Evolutionary conservation across 2,797 vertebrate species (phyloP).

Genomic region (Coilia nasus): DNA sequence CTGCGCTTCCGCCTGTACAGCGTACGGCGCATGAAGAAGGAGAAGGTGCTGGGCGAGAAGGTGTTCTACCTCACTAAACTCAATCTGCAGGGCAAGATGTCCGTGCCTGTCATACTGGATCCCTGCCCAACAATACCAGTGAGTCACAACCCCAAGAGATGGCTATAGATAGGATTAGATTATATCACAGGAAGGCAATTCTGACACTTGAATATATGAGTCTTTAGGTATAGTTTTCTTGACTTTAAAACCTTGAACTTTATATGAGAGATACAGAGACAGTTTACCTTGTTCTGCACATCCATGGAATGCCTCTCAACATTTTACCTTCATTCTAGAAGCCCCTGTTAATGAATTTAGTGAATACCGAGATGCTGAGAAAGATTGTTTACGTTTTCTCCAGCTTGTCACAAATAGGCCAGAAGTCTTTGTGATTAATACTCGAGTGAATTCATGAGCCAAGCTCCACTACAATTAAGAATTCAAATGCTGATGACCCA

Average conservation of each 20-base stretch:
- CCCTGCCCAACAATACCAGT: constrained; percentile 89
- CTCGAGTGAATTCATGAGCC: not conserved
- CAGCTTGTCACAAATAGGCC: constrained; percentile 5
- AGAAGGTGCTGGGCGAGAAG: constrained; percentile 96
- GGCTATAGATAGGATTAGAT: not conserved
- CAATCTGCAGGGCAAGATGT: constrained; percentile 97
- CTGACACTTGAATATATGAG: not conserved
- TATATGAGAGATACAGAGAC: not conserved
- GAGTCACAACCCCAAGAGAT: constrained; percentile 68
- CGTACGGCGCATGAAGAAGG: constrained; percentile 92
- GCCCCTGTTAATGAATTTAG: not conserved
- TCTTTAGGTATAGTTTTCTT: not conserved
- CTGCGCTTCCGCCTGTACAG: constrained; percentile 94
- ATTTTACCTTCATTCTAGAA: not conserved
- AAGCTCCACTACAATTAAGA: not conserved
- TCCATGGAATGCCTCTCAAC: not conserved
- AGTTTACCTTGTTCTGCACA: not conserved
- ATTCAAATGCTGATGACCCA: constrained; percentile 7
- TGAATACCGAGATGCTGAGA: not conserved
- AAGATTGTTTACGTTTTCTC: not conserved
- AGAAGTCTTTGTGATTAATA: not conserved
- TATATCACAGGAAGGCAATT: not conserved
- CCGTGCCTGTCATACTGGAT: constrained; percentile 90
- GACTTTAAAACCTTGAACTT: not conserved
- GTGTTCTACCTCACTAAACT: constrained; percentile 97